These are phyloP conservation scores for Ochropleura plecta DNA, from an alignment of 2,888 invertebrate species.

Conservation along the genomic window DNA sequence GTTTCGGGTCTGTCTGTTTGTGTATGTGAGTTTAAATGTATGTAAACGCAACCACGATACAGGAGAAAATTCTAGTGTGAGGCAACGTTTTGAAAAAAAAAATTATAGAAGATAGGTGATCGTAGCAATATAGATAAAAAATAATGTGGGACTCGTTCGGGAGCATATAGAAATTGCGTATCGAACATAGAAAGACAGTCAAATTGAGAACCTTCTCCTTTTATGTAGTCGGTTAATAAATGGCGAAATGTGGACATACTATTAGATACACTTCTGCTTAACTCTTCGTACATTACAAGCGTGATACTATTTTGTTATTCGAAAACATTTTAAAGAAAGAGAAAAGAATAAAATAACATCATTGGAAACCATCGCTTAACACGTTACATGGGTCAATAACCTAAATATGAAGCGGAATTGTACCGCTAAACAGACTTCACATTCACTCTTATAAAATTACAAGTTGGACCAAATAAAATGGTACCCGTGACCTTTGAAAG, in stretches of 20 bases:
- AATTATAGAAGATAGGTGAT: too few species aligned
- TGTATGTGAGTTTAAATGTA: too few species aligned
- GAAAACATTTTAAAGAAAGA: not conserved
- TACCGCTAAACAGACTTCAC: constrained; percentile 1
- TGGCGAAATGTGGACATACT: not conserved
- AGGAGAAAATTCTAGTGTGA: too few species aligned
- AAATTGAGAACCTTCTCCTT: too few species aligned
- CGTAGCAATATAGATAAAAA: too few species aligned
- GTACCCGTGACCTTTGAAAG: constrained; percentile 54
- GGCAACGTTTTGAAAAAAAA: too few species aligned
- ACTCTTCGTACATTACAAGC: not conserved
- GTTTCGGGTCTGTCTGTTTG: too few species aligned
- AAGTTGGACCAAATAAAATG: constrained; percentile 24
- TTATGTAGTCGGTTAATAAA: not conserved
- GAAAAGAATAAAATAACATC: not conserved
- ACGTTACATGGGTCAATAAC: constrained; percentile 9
- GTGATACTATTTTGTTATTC: not conserved
- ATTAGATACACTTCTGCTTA: not conserved
- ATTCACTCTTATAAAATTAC: constrained; percentile 35
- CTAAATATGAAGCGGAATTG: constrained; percentile 5
- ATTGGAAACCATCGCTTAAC: too few species aligned
- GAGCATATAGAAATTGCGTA: too few species aligned
- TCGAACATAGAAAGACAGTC: too few species aligned
- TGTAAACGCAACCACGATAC: too few species aligned
- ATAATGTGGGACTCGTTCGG: too few species aligned